Base-by-base conservation (phyloP, 2,888 invertebrate genomes). In the Halictus ligatus region DNA sequence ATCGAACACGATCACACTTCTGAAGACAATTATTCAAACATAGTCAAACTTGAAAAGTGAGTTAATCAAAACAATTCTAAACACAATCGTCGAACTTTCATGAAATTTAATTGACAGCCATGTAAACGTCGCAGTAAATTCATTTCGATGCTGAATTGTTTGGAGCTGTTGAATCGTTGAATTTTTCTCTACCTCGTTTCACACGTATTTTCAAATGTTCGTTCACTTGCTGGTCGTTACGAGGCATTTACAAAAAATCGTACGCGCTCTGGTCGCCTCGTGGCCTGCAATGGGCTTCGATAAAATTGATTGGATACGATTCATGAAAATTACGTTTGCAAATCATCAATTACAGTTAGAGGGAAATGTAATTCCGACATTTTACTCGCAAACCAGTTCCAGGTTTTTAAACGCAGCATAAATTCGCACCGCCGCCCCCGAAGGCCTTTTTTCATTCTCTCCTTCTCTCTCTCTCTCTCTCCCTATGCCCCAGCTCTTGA, bases 291-390 rank as follows among this genome's bases (percentile, higher is more conserved):
- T 29, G 50, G 7, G 1, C 25, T 35, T 8, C 50, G 25, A 50
- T 74, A 29, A 74, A 74, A 74, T 74, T 74, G 25, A 74, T 54
- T 74, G 50, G 50, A 35, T 50, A 54, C 54, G 54, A 40, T 74
- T 74, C 35, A 29, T 74, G 35, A 35, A 54, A 40, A 54, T 35
- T 74, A 50, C 35, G 35, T 18, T 25, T 18, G 35, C 35, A 54
- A 54, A 74, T 74, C 54, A 35, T 74, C 35, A 13, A 54, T 54
- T 54, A 35, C 54, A 40, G 54, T 74, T 21, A 21, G 2, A 54
- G 54, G 1, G 35, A 74, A 54, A 54, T 48, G 54, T 54, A 74
- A 74, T 40, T 74, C 35, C 35, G 40, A 54, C 35, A 8, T 74
- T 74, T 29, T 35, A 40, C 54, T 40, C 12, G 74, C 74, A 21